Evolutionary conservation across 2,888 invertebrate species (phyloP).

Genomic region (Temnothorax rugatulus): DNA sequence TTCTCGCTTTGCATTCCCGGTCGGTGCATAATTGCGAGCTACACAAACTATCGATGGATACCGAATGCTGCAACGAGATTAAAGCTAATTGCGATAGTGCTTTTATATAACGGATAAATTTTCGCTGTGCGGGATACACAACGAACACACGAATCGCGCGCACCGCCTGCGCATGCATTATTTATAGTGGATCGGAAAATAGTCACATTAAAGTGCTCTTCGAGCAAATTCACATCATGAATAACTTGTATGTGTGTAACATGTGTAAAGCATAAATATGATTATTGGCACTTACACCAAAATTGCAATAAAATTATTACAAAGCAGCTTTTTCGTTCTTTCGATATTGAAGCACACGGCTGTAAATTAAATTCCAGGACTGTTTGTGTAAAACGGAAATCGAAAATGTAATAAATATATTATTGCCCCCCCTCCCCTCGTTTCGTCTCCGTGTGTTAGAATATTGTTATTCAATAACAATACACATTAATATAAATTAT

Average conservation of each 20-base stretch:
- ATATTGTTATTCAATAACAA: conserved; percentile 1
- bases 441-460: neutral
- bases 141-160: conserved; percentile 20
- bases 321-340: neutral
- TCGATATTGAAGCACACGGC: neutral
- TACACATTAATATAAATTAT: neutral
- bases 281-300: conserved; percentile 1
- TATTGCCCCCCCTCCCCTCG: neutral
- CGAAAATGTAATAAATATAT: neutral
- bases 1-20: conserved; percentile 38
- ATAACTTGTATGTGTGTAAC: neutral
- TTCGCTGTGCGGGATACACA: neutral
- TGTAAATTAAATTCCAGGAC: neutral
- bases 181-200: conserved; percentile 53
- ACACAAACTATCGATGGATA: conserved; percentile 49
- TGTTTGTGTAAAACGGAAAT: neutral
- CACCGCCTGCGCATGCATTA: conserved; percentile 44
- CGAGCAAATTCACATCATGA: conserved; percentile 10
- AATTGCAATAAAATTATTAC: conserved; percentile 31
- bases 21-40: conserved; percentile 43
- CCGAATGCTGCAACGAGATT: conserved; percentile 36
- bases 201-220: conserved; percentile 42
- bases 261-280: neutral
- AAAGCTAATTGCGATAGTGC: conserved; percentile 50
- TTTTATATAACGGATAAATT: conserved; percentile 47